Base-by-base conservation (phyloP, 2,797 vertebrate genomes). In the Coregonus ussuriensis region DNA sequence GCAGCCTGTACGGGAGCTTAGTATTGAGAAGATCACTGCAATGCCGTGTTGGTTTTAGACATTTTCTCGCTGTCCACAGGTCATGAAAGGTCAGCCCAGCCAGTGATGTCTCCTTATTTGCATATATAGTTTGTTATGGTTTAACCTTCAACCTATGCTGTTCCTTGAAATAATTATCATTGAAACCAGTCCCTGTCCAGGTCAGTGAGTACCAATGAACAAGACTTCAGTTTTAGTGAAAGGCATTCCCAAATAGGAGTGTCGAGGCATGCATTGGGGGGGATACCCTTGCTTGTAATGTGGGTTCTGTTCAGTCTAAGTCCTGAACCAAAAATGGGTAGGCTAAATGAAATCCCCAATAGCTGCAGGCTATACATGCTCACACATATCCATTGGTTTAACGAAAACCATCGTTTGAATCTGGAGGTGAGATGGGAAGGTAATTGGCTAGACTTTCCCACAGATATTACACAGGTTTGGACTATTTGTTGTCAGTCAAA, bases 1-100 rank as follows among this genome's bases (percentile, higher is more conserved):
- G 71, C 77, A 80, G 74, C 69, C 16, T 13, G 76, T 79, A 47
- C 9, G 83, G 81, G 80, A 70, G 81, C 66, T 79, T 81, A 77
- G 78, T 9, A 75, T 78, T 70, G 74, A 81, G 74, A 82, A 83
- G 71, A 71, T 33, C 83, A 83, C 86, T 85, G 81, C 78, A 85
- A 75, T 83, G 79, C 83, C 77, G 76, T 72, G 85, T 77, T 83
- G 84, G 80, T 74, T 83, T 84, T 81, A 81, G 70, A 74, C 83
- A 16, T 33, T 16, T 33, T 31, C 35, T 68, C 66, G 14, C 62
- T 29, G 15, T 15, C 66, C 35, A n/a, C 81, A 77, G 78, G 78
- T 81, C 82, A n/a, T 68, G 66, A 68, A 88, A 86, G 84, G 88
- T 88, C 87, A 88, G 75, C 78, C 6, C 72, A 75, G 76, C 80